phyloP scores from a whole-genome alignment of 2,888 invertebrate genomes.

The Temnothorax rugatulus region DNA sequence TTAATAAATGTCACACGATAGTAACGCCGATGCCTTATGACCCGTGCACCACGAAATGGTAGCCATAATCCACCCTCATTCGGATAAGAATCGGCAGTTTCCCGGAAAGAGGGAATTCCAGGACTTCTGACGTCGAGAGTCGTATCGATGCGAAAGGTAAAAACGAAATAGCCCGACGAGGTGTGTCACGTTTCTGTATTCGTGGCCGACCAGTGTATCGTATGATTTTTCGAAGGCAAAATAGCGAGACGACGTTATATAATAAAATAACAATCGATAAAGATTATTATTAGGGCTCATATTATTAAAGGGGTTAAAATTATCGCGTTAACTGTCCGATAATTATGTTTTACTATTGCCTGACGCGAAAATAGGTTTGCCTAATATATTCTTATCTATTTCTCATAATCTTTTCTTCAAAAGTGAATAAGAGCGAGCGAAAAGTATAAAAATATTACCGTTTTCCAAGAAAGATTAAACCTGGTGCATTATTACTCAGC shows the following conservation, averaged over 20 bases:
- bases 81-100: constrained; percentile 69
- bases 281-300: constrained; percentile 7
- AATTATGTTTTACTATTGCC: not conserved
- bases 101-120: constrained; percentile 53
- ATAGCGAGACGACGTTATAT: not conserved
- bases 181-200: not conserved
- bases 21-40: constrained; percentile 57
- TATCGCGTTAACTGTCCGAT: not conserved
- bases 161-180: not conserved
- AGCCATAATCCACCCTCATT: constrained; percentile 68
- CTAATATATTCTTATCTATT: constrained; percentile 2
- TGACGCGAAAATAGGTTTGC: not conserved
- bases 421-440: not conserved
- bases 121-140: constrained; percentile 52
- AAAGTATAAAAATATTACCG: constrained; percentile 4
- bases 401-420: not conserved
- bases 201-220: not conserved
- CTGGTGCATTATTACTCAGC: constrained; percentile 33
- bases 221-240: not conserved
- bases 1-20: constrained; percentile 75
- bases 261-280: not conserved
- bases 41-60: constrained; percentile 51
- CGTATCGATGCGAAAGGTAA: constrained; percentile 51
- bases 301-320: constrained; percentile 4
- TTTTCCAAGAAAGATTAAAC: constrained; percentile 59